A percentile compares a stretch with the other conserved stretches of the same genome.
Evolutionary conservation across 2,113 vertebrate genomes (phyloP).

Genomic region (Lepisosteus oculatus): DNA sequence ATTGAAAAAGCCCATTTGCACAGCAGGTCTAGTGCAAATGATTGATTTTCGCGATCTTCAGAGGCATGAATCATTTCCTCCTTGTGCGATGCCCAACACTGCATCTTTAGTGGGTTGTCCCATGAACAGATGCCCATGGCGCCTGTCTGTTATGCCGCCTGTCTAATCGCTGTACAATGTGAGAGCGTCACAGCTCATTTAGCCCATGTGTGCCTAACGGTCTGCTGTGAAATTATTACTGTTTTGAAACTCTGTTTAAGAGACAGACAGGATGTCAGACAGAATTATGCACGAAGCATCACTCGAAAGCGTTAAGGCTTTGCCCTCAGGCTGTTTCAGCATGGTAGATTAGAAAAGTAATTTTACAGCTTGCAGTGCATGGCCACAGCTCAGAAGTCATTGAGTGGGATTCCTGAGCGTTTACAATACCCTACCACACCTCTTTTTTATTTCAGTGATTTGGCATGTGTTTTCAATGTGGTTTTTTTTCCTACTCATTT

Average conservation of each 20-base stretch:
- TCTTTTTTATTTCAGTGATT: too few relatives aligned
- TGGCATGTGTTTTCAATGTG: too few relatives aligned
- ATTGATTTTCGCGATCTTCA: background rate
- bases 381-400: too few relatives aligned
- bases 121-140: background rate
- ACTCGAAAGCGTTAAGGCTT: too few relatives aligned
- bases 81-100: background rate
- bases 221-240: conserved; percentile 1
- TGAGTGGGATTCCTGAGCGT: too few relatives aligned
- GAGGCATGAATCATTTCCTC: background rate
- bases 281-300: background rate
- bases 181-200: conserved; percentile 2
- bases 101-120: background rate
- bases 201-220: conserved; percentile 2
- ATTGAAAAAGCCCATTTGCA: background rate
- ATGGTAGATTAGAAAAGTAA: too few relatives aligned
- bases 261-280: background rate
- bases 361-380: too few relatives aligned
- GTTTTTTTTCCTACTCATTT: too few relatives aligned
- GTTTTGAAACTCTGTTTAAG: background rate
- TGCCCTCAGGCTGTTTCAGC: too few relatives aligned
- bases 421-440: too few relatives aligned
- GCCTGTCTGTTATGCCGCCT: background rate
- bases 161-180: background rate
- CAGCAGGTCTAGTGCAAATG: background rate